Percentiles rank a stretch among this genome's conserved stretches.
These are phyloP conservation scores for Tricholauxania praeusta DNA, from an alignment of 2,888 invertebrate genomes.

Conservation along the genomic window DNA sequence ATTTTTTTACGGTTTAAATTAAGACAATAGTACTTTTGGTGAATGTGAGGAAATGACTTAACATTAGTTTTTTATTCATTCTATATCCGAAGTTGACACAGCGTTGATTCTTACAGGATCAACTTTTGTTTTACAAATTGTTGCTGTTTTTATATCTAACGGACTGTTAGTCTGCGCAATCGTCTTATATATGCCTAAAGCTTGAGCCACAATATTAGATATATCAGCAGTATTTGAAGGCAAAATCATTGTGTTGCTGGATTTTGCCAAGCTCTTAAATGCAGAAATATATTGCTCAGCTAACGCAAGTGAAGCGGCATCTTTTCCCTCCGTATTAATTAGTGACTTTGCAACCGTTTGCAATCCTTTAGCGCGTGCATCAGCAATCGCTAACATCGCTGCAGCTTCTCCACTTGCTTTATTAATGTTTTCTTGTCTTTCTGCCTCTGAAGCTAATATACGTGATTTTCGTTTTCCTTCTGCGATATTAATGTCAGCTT, in stretches of 20 bases:
- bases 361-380: slow-evolving; percentile 89
- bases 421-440: slow-evolving; percentile 93
- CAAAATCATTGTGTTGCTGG: slow-evolving; percentile 93
- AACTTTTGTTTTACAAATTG: too few species aligned
- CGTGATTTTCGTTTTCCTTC: slow-evolving; percentile 93
- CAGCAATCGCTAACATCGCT: slow-evolving; percentile 90
- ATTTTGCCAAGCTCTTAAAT: slow-evolving; percentile 92
- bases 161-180: slow-evolving; percentile 48
- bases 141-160: too few species aligned
- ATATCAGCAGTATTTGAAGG: slow-evolving; percentile 85
- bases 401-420: slow-evolving; percentile 92
- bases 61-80: too few species aligned
- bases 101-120: too few species aligned
- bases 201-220: slow-evolving; percentile 63
- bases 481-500: slow-evolving; percentile 96
- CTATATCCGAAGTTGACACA: too few species aligned
- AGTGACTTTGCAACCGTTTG: slow-evolving; percentile 79
- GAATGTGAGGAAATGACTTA: too few species aligned
- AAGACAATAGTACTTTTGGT: too few species aligned
- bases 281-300: slow-evolving; percentile 97
- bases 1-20: too few species aligned
- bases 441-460: slow-evolving; percentile 93
- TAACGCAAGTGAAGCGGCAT: slow-evolving; percentile 91
- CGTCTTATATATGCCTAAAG: slow-evolving; percentile 64
- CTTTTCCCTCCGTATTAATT: slow-evolving; percentile 72